Evolutionary conservation across 2,797 vertebrate genomes (phyloP), one percentile per base, ranked within the genome.

Genomic region (Sebastes matsubarae): DNA sequence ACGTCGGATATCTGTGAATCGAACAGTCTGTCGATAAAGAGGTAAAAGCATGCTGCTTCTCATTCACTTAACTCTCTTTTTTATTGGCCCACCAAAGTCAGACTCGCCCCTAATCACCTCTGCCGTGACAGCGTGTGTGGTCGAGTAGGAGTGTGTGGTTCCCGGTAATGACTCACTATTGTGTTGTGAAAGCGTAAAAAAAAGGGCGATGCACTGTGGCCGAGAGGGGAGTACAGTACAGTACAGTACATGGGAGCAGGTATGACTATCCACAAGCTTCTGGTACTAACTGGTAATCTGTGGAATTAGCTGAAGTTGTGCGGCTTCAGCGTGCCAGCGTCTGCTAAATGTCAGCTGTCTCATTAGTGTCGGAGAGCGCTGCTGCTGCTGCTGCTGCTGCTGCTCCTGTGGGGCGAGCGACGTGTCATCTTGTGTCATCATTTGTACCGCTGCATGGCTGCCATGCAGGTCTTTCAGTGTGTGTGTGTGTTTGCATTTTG

Each of bases 271-370:
- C 83, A n/a, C 32, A 22, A 70, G 63, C 58, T 54, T 68, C 59
- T 73, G 72, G 57, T 84, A 76, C 85, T 77, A 73, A 77, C 61
- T 55, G 70, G 25, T 87, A 83, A 91, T 92, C 66, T 76, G 79
- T 67, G 81, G 74, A 87, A 87, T 85, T 78, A 64, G 69, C 61
- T 83, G 27, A 81, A 84, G 71, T 59, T 55, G 69, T 81, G 64
- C 20, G 5, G 71, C 72, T 69, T 84, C 61, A 20, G 64, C 73
- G 69, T 69, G 77, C 83, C 59, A 9, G 72, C 72, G 72, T 84
- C 79, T 87, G 87, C 75, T 89, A 93, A 91, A 94, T 94, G 93
- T 93, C 91, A 93, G 78, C 72, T 63, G 83, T 80, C 92, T 94
- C 92, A 93, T 94, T 94, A 93, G 85, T 46, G 81, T 69, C 11